Evolutionary conservation across 2,113 vertebrate genomes (phyloP), one percentile per base, ranked within the genome.

Genomic region (Amblyornis subalaris): DNA sequence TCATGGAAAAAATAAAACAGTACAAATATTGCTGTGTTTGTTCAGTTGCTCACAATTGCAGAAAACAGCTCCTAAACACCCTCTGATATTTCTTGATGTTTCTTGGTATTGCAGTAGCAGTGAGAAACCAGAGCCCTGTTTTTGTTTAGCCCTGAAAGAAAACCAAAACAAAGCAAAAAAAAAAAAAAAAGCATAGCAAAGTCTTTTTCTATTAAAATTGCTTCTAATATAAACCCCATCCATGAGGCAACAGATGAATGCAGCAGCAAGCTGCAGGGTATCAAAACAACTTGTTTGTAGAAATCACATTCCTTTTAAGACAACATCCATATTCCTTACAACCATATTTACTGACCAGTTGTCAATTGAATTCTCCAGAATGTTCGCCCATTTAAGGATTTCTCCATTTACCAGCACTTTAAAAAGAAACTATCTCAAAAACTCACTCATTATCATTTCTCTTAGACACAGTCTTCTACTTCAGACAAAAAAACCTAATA

Each of bases 21-120:
- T 73, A 85, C 64, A 92, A 83, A 90, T 92, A 96, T 55, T n/a
- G 54, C 22, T 50, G 54, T 88, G 51, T 90, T 96, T 90, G 65
- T 76, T 90, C 72, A 86, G 83, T 88, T 55, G 89, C 36, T 93
- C 50, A n/a, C 45, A 70, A 70, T 29, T 70, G 48, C 14, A 74
- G 69, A 80, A 80, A 93, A 69, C 47, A 53, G 18, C 24, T 74
- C 40, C 83, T 77, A 67, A 82, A 93, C 13, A 73, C 10, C 22
- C 60, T 91, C 79, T 92, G 79, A 77, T 91, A 88, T 79, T 91
- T 91, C 47, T 54, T 83, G 26, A 40, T 66, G 3, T 62, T 78
- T 65, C 58, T 76, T 88, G 83, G 26, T 48, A 50, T 70, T 92
- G 53, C 24, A 66, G 38, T 36, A 36, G 44, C 47, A 74, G 14